These are phyloP conservation scores for Turdus rufiventris DNA, from an alignment of 2,113 vertebrate genomes.

Conservation along the genomic window DNA sequence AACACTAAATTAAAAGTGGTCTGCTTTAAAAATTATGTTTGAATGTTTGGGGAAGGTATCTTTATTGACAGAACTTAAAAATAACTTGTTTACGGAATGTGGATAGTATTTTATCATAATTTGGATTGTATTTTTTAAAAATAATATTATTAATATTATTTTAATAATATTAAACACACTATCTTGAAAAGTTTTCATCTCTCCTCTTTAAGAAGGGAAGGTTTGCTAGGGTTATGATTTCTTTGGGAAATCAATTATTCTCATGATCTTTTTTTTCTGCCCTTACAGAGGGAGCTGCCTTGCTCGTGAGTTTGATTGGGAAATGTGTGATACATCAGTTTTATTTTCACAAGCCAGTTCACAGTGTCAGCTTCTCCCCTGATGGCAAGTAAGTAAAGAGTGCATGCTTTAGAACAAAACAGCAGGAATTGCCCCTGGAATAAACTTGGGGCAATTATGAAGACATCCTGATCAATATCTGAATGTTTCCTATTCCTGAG, in stretches of 20 bases:
- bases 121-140: neutral
- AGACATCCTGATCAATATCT: neutral
- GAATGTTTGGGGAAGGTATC: neutral
- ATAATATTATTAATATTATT: too few relatives aligned
- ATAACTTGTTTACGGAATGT: neutral
- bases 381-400: slow-evolving; percentile 83
- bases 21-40: neutral
- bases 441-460: neutral
- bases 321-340: slow-evolving; percentile 87
- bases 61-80: neutral
- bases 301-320: slow-evolving; percentile 87
- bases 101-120: neutral
- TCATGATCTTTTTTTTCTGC: neutral
- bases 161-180: neutral
- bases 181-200: neutral
- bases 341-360: slow-evolving; percentile 91
- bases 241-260: neutral
- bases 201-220: neutral
- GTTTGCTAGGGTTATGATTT: neutral
- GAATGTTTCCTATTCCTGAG: neutral
- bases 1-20: neutral
- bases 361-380: slow-evolving; percentile 89
- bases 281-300: slow-evolving; percentile 83
- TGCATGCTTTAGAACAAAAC: neutral
- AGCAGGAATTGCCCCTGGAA: neutral